These are phyloP conservation scores for Spizaetus ornatus DNA, from an alignment of 2,113 vertebrate species.

Conservation along the genomic window DNA sequence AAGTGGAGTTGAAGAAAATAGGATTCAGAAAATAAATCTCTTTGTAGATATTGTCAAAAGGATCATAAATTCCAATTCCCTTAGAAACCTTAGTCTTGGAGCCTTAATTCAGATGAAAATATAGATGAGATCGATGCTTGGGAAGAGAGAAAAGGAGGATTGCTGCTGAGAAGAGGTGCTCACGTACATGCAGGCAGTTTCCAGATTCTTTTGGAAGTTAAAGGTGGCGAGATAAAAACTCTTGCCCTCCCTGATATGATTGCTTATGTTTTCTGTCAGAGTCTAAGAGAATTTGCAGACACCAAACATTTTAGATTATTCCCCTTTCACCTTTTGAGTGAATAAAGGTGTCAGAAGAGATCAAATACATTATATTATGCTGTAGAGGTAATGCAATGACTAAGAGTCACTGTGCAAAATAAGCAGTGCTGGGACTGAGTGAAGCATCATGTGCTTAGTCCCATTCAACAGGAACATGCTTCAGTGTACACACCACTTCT, in stretches of 20 bases:
- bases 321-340: neutral
- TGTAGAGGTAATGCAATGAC: neutral
- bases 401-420: neutral
- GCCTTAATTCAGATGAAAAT: neutral
- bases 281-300: neutral
- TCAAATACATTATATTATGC: neutral
- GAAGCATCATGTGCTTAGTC: neutral
- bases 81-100: neutral
- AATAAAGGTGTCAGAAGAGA: neutral
- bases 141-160: neutral
- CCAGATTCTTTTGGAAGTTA: neutral
- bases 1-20: neutral
- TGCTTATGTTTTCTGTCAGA: neutral
- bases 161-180: neutral
- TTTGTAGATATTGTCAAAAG: neutral
- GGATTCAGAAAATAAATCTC: conserved; percentile 1
- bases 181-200: neutral
- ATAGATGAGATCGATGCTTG: neutral
- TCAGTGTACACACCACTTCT: neutral
- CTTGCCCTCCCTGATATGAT: neutral
- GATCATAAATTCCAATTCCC: neutral
- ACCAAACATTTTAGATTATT: neutral
- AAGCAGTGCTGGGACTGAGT: accelerated
- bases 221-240: neutral
- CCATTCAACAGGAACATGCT: neutral